Conservation (phyloP, 2,113 vertebrate species). For the Aegithalos caudatus region DNA sequence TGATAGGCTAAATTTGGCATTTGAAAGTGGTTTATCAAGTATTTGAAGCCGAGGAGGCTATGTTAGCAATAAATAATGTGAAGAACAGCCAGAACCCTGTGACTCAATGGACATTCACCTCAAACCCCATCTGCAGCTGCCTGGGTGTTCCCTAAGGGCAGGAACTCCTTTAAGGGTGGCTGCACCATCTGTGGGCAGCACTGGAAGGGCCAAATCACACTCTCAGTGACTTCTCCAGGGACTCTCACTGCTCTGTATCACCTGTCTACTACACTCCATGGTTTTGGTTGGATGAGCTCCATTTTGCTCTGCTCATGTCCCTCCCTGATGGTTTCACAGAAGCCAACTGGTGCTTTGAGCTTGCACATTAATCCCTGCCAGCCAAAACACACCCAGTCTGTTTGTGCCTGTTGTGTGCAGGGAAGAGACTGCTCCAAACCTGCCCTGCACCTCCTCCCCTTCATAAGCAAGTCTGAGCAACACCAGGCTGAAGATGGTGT, state of each 20-base stretch:
- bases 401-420: neutral
- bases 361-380: neutral
- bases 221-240: neutral
- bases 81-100: neutral
- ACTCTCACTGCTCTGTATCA: neutral
- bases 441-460: neutral
- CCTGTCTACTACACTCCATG: neutral
- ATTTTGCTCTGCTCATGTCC: neutral
- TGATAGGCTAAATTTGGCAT: neutral
- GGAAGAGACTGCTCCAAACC: neutral
- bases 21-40: neutral
- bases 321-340: neutral
- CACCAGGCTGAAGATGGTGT: neutral
- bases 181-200: neutral
- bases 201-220: neutral
- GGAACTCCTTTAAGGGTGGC: neutral
- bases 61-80: neutral
- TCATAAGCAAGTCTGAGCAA: neutral
- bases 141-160: neutral
- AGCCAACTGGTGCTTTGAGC: neutral
- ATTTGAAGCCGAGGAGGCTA: neutral
- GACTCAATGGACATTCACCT: neutral
- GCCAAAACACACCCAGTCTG: neutral
- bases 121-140: neutral
- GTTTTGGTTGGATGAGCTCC: neutral